Conservation (phyloP, 2,113 vertebrate genomes). For the Oriolus oriolus region DNA sequence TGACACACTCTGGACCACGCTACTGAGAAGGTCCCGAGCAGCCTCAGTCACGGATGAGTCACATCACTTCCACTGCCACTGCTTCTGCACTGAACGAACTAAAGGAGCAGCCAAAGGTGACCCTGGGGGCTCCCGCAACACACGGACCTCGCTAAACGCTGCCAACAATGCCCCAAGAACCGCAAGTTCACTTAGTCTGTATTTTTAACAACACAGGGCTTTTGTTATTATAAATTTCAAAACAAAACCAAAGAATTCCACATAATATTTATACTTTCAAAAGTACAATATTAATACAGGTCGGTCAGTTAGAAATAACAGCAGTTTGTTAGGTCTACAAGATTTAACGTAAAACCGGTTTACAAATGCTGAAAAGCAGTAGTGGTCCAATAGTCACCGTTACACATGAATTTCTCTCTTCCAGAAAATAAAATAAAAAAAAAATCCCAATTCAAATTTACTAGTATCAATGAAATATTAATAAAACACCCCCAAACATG, state of each 20-base stretch:
- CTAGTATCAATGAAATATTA: slow-evolving; percentile 81
- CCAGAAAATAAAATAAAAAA: slow-evolving; percentile 60
- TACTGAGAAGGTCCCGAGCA: not conserved
- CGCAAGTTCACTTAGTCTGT: slow-evolving; percentile 41
- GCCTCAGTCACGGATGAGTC: not conserved
- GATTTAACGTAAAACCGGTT: slow-evolving; percentile 76
- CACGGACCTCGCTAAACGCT: not conserved
- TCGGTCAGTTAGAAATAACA: slow-evolving; percentile 88
- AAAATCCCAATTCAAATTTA: slow-evolving; percentile 70
- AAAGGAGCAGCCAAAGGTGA: not conserved
- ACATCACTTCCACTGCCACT: not conserved
- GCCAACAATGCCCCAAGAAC: slow-evolving; percentile 47
- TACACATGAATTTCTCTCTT: slow-evolving; percentile 77
- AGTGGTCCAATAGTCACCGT: slow-evolving; percentile 83
- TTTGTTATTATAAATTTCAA: slow-evolving; percentile 73
- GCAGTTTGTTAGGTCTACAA: slow-evolving; percentile 82
- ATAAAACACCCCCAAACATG: slow-evolving; percentile 87
- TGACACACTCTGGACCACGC: fast-evolving
- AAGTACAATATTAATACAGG: slow-evolving; percentile 93
- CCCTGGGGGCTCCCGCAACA: not conserved
- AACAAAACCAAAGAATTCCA: slow-evolving; percentile 80
- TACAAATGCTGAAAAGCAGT: slow-evolving; percentile 83
- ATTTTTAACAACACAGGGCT: slow-evolving; percentile 69
- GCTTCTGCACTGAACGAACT: not conserved
- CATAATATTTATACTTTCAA: slow-evolving; percentile 85